A percentile compares a stretch with the other conserved stretches of the same genome.
Conservation (phyloP, 2,888 invertebrate species). For the Lysandra bellargus region DNA sequence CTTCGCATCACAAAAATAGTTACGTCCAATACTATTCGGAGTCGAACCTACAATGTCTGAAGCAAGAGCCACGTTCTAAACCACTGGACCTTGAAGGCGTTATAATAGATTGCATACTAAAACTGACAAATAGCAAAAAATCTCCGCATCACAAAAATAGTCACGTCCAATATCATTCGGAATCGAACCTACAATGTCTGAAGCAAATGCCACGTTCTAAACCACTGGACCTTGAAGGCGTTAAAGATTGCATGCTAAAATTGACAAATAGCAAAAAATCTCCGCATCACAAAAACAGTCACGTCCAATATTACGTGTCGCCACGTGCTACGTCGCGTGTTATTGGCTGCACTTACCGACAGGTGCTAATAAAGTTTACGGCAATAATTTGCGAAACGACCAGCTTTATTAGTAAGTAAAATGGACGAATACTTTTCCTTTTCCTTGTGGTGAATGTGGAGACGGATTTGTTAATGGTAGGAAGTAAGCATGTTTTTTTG, state of each 20-base stretch:
- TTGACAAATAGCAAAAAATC: background rate
- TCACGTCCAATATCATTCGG: background rate
- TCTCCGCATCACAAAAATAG: background rate
- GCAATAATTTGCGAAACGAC: constrained; percentile 1
- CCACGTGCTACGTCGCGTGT: background rate
- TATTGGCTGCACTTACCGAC: constrained; percentile 21
- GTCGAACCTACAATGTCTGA: no score
- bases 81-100: background rate
- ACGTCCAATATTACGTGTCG: constrained; percentile 18
- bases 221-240: no score
- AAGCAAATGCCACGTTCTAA: background rate
- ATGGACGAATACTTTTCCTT: background rate
- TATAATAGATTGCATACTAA: background rate
- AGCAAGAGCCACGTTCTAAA: background rate
- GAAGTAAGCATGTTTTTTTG: no score
- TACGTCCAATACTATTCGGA: background rate
- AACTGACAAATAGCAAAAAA: background rate
- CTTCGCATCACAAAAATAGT: background rate
- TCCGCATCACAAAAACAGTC: background rate
- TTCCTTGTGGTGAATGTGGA: background rate
- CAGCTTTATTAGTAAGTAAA: constrained; percentile 9
- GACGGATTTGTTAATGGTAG: background rate
- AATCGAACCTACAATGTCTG: no score
- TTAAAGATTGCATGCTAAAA: background rate
- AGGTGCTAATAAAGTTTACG: constrained; percentile 22